A percentile compares a stretch with the other conserved stretches of the same genome.
These are phyloP conservation scores for Corbicula japonica DNA, from an alignment of 2,888 invertebrate species.

Conservation along the genomic window DNA sequence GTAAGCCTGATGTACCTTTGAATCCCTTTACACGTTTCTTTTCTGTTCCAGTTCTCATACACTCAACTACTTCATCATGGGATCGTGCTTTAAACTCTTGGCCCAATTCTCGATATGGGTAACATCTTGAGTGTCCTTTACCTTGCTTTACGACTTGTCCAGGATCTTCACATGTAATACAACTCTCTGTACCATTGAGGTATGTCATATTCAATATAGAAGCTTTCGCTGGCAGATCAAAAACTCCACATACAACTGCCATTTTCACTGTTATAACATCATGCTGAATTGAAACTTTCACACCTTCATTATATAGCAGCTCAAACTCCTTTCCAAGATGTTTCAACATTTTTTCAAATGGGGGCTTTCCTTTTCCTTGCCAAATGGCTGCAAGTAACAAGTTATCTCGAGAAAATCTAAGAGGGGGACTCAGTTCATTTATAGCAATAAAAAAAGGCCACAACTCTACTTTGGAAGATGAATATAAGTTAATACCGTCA, in stretches of 20 bases:
- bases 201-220: conserved; percentile 1
- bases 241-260: too few relatives aligned
- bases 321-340: conserved; percentile 28
- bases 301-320: conserved; percentile 26
- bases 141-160: too few relatives aligned
- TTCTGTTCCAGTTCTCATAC: conserved; percentile 14
- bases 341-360: conserved; percentile 38
- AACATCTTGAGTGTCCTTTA: conserved; percentile 8
- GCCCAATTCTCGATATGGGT: conserved; percentile 3
- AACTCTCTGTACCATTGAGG: too few relatives aligned
- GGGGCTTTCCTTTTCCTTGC: conserved; percentile 64
- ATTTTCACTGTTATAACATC: conserved; percentile 22
- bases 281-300: conserved; percentile 27
- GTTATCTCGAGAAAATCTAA: conserved; percentile 39
- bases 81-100: conserved; percentile 14
- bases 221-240: too few relatives aligned
- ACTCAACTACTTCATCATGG: conserved; percentile 3
- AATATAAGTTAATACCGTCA: conserved; percentile 20
- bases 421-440: conserved; percentile 6
- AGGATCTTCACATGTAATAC: too few relatives aligned
- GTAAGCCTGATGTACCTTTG: conserved; percentile 4
- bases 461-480: conserved; percentile 15
- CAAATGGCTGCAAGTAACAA: conserved; percentile 50
- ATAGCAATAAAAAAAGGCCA: background rate
- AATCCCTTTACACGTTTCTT: conserved; percentile 2